Evolutionary conservation across 2,888 invertebrate species (phyloP).

Genomic region (Sthenelais limicola): DNA sequence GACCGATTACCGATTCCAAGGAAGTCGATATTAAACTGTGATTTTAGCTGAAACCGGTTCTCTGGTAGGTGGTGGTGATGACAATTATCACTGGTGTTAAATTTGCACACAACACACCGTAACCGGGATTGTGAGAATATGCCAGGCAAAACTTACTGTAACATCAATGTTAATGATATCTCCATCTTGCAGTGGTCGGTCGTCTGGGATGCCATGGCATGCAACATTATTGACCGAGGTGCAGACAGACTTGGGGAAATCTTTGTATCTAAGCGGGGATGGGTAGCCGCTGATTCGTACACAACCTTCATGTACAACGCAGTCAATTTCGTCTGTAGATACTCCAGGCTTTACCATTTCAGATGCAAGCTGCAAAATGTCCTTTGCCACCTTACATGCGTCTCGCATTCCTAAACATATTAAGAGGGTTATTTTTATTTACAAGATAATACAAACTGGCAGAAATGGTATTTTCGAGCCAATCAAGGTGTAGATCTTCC

Average conservation of each 20-base stretch:
- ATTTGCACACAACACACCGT: too few relatives aligned
- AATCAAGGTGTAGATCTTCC: too few relatives aligned
- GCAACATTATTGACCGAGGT: constrained; percentile 80
- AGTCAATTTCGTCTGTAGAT: constrained; percentile 97
- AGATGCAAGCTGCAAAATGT: constrained; percentile 92
- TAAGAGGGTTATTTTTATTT: too few relatives aligned
- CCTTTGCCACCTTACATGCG: constrained; percentile 85
- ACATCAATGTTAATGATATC: constrained; percentile 88
- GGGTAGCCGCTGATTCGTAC: constrained; percentile 90
- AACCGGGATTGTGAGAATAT: too few relatives aligned
- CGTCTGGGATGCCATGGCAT: constrained; percentile 94
- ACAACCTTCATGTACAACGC: constrained; percentile 76
- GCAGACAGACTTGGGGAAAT: constrained; percentile 98
- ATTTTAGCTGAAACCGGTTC: too few relatives aligned
- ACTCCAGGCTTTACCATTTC: constrained; percentile 84
- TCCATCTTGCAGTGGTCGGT: constrained; percentile 89
- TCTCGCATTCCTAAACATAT: constrained; percentile 83
- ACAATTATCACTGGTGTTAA: too few relatives aligned
- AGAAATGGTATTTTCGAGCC: too few relatives aligned
- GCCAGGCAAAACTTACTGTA: constrained; percentile 51
- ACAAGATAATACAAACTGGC: too few relatives aligned
- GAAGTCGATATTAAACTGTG: too few relatives aligned
- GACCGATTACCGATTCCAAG: too few relatives aligned
- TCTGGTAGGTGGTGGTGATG: too few relatives aligned
- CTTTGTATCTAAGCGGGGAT: constrained; percentile 97